Base-by-base conservation (phyloP, 2,888 invertebrate genomes). In the Drosophila subsilvestris region DNA sequence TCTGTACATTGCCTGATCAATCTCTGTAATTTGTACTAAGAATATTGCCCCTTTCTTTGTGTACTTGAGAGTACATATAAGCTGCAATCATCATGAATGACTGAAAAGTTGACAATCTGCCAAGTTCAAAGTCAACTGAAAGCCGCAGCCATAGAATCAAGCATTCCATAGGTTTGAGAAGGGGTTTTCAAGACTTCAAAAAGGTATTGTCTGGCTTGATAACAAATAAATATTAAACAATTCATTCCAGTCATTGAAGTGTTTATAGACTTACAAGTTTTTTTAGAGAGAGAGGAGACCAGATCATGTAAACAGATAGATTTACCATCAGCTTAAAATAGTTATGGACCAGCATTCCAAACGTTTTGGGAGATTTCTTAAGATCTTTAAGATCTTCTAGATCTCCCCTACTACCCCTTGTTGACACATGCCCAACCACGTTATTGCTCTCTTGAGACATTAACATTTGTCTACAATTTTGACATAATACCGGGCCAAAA, bases 401-500 rank as follows among this genome's bases (percentile, higher is more conserved):
- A 14, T 3, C 47, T 20, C 22, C 32, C 14, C 32, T 37, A 22
- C 14, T 37, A 37, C 12, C 5, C 32, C 32, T 32, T 32, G 12
- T 32, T 32, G 12, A 12, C 20, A 49, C 12, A 49, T 17, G 18
- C 43, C 22, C 20, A 7, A 27, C 14, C 9, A 18, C n/a, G 22
- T 29, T 54, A 22, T 48, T 17, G 43, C 44, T 17, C 32, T 48
- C 48, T 43, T 44, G n/a, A 20, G 42, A 43, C 55, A 51, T 56
- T 44, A 71, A 20, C 53, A 61, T 49, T 61, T 53, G 61, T 53
- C 54, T 44, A 59, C 17, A 66, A 37, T 56, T 66, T 57, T 78
- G 67, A 55, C 61, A 59, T 60, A 49, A 50, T 63, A 32, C 29
- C 63, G n/a, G 27, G 25, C 48, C 44, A 63, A 44, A 67, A 58